A percentile compares a stretch with the other conserved stretches of the same genome.
Conservation (phyloP, 2,888 invertebrate genomes). For the Cynaeus angustus region DNA sequence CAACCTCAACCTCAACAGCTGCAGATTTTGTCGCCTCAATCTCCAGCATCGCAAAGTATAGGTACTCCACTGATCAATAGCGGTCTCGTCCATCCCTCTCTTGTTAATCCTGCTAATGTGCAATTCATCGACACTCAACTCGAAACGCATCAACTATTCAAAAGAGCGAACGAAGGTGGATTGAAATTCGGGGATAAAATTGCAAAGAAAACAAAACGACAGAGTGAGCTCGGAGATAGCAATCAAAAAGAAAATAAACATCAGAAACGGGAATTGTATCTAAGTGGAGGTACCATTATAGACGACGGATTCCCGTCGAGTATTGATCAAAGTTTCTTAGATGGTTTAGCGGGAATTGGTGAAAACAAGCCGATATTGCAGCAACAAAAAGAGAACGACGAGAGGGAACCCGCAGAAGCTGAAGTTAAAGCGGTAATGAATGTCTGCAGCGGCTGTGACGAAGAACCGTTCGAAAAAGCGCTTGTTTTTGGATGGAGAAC, state of each 20-base stretch:
- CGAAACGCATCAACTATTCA: constrained; percentile 73
- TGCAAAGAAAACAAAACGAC: constrained; percentile 55
- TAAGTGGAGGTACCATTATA: constrained; percentile 80
- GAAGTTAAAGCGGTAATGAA: constrained; percentile 88
- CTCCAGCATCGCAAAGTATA: constrained; percentile 49
- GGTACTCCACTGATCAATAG: constrained; percentile 59
- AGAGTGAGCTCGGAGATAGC: constrained; percentile 21
- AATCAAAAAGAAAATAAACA: constrained; percentile 66
- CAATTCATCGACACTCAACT: constrained; percentile 76
- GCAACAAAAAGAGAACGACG: constrained; percentile 78
- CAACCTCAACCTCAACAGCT: constrained; percentile 55
- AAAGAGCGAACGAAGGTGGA: constrained; percentile 64
- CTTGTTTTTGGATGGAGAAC: constrained; percentile 85
- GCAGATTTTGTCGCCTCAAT: constrained; percentile 47
- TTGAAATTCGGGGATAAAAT: constrained; percentile 57
- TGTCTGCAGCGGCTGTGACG: constrained; percentile 83
- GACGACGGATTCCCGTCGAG: constrained; percentile 72
- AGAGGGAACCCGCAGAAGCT: constrained; percentile 87
- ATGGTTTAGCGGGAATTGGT: constrained; percentile 82
- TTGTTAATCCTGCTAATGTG: constrained; percentile 77
- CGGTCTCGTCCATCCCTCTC: constrained; percentile 68
- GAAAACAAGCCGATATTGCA: constrained; percentile 76
- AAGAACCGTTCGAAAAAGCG: constrained; percentile 87
- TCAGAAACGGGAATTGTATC: constrained; percentile 79
- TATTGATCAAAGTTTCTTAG: constrained; percentile 74